Evolutionary conservation across 2,888 invertebrate species (phyloP).

Genomic region (Petrolisthes manimaculis): DNA sequence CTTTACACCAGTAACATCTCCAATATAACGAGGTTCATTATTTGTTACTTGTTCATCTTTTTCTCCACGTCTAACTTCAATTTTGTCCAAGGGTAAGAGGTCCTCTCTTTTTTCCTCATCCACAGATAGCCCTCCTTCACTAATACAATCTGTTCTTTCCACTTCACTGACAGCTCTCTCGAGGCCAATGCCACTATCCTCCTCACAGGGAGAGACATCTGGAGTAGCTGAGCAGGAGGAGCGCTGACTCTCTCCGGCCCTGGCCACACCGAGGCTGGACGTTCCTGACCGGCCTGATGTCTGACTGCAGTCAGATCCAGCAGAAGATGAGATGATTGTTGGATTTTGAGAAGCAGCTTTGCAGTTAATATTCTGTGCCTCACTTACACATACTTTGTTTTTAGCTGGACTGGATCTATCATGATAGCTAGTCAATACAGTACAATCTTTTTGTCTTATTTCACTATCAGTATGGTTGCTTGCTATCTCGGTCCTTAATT

Average conservation of each 20-base stretch:
- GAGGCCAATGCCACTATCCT: constrained; percentile 63
- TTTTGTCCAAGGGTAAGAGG: constrained; percentile 47
- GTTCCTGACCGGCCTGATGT: constrained; percentile 42
- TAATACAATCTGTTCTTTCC: constrained; percentile 55
- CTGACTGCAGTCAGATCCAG: constrained; percentile 49
- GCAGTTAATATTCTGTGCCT: constrained; percentile 49
- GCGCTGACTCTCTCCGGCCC: constrained; percentile 48
- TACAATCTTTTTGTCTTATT: not conserved
- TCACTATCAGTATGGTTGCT: not conserved
- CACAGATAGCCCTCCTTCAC: constrained; percentile 54
- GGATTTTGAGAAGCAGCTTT: constrained; percentile 32
- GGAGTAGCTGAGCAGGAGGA: constrained; percentile 56
- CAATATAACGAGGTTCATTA: constrained; percentile 25
- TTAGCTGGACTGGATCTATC: constrained; percentile 33
- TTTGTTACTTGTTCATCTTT: constrained; percentile 26
- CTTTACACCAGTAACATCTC: constrained; percentile 26
- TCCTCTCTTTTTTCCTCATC: constrained; percentile 53
- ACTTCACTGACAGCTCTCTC: constrained; percentile 48
- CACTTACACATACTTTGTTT: constrained; percentile 25
- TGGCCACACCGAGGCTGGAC: constrained; percentile 47
- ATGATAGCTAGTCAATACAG: not conserved
- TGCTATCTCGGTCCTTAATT: not conserved
- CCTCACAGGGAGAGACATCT: constrained; percentile 64
- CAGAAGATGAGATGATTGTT: constrained; percentile 40
- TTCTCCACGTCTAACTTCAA: constrained; percentile 37